Percentiles rank a stretch among this genome's conserved stretches.
These are phyloP conservation scores for Mylabris sibirica DNA, from an alignment of 2,888 invertebrate species.

Conservation along the genomic window DNA sequence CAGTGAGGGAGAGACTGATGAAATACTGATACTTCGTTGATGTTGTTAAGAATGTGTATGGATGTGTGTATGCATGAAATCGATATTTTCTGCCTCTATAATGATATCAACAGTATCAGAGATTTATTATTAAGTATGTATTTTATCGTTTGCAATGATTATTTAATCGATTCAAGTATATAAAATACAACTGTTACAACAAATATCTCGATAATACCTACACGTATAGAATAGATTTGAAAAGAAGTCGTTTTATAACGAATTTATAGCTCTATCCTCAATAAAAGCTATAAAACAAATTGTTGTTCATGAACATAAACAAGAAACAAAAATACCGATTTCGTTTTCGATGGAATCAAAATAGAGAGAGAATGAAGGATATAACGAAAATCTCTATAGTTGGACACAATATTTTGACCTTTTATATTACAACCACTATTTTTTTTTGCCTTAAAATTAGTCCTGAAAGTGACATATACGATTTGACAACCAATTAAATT, in stretches of 20 bases:
- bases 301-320: neutral
- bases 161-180: neutral
- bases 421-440: neutral
- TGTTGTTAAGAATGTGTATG: neutral
- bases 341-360: neutral
- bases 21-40: neutral
- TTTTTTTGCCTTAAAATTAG: neutral
- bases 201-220: neutral
- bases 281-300: slow-evolving; percentile 10
- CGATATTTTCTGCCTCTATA: neutral
- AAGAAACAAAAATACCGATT: neutral
- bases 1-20: neutral
- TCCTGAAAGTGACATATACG: neutral
- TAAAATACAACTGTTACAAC: slow-evolving; percentile 1
- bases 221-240: neutral
- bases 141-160: neutral
- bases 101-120: too few relatives aligned
- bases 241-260: neutral
- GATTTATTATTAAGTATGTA: neutral
- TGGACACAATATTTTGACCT: neutral
- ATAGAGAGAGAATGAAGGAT: neutral
- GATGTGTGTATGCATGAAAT: too few relatives aligned
- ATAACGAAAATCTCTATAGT: neutral
- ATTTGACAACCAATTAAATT: neutral
- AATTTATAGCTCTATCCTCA: neutral